Evolutionary conservation across 2,888 invertebrate genomes (phyloP).

Genomic region (Hypomecis punctinalis): DNA sequence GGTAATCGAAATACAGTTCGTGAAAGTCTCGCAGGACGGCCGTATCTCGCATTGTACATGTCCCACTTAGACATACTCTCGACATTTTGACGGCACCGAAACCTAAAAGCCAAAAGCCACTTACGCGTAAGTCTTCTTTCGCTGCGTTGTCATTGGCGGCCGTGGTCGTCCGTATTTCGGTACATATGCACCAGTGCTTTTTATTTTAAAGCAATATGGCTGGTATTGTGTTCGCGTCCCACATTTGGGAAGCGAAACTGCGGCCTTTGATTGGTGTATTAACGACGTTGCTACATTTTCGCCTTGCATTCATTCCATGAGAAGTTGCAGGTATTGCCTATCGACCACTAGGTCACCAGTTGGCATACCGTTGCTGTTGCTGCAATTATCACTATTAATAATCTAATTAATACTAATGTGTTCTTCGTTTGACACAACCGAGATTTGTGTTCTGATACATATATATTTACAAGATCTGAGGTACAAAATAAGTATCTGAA

Average conservation of each 20-base stretch:
- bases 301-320: slow-evolving; percentile 81
- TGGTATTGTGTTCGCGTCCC: slow-evolving; percentile 72
- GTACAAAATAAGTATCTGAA: too few species aligned
- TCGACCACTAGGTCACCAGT: slow-evolving; percentile 74
- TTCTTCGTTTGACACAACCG: background rate
- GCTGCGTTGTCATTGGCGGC: slow-evolving; percentile 64
- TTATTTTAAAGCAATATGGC: slow-evolving; percentile 43
- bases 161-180: slow-evolving; percentile 51
- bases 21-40: slow-evolving; percentile 83
- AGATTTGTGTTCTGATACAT: background rate
- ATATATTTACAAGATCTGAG: too few species aligned
- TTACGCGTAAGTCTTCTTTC: slow-evolving; percentile 67
- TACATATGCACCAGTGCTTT: slow-evolving; percentile 62
- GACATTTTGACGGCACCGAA: slow-evolving; percentile 78
- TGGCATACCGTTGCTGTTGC: slow-evolving; percentile 56
- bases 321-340: slow-evolving; percentile 75
- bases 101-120: slow-evolving; percentile 72
- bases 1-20: slow-evolving; percentile 82
- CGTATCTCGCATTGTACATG: slow-evolving; percentile 77
- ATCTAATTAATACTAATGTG: slow-evolving; percentile 27
- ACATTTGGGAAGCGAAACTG: slow-evolving; percentile 79
- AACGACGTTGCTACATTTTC: slow-evolving; percentile 79
- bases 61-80: slow-evolving; percentile 75
- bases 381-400: slow-evolving; percentile 22
- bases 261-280: slow-evolving; percentile 78